Percentiles rank a stretch among this genome's conserved stretches.
These are phyloP conservation scores for Cephalopterus ornatus DNA, from an alignment of 2,113 vertebrate genomes.

Conservation along the genomic window DNA sequence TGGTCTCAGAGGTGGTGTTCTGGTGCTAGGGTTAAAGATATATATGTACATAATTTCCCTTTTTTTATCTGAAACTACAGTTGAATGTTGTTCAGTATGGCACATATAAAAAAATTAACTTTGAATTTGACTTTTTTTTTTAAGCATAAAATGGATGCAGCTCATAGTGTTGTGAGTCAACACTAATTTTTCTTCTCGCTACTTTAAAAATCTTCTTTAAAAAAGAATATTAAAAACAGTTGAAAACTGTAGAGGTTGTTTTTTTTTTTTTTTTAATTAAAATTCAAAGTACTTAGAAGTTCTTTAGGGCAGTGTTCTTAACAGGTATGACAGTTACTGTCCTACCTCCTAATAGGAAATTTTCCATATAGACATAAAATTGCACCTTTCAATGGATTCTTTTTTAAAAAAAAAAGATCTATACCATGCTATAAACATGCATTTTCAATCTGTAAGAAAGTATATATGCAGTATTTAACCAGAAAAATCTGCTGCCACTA, in stretches of 20 bases:
- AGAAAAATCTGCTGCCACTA: conserved; percentile 73
- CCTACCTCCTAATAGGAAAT: conserved; percentile 41
- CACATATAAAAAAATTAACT: conserved; percentile 70
- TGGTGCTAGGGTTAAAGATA: conserved; percentile 66
- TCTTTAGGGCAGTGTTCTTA: conserved; percentile 62
- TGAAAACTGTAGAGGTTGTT: conserved; percentile 3
- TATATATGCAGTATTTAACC: conserved; percentile 81
- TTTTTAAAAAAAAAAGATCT: conserved; percentile 49
- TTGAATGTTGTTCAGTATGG: conserved; percentile 74
- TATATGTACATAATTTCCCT: conserved; percentile 71
- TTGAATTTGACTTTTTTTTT: conserved; percentile 61
- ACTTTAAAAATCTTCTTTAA: conserved; percentile 46
- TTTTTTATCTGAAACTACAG: conserved; percentile 70
- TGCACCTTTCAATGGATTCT: conserved; percentile 70
- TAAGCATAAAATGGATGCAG: conserved; percentile 65
- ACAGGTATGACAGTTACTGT: conserved; percentile 53
- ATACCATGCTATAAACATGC: conserved; percentile 70
- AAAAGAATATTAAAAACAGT: conserved; percentile 45
- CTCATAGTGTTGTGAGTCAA: conserved; percentile 67
- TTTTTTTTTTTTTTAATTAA: conserved; percentile 49
- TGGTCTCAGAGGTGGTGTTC: conserved; percentile 67
- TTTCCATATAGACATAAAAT: conserved; percentile 54
- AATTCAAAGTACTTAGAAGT: conserved; percentile 61
- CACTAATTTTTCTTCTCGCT: conserved; percentile 63
- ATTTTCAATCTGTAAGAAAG: conserved; percentile 74